phyloP scores from a whole-genome alignment of 2,797 vertebrate genomes.

The Rhabdomys pumilio region DNA sequence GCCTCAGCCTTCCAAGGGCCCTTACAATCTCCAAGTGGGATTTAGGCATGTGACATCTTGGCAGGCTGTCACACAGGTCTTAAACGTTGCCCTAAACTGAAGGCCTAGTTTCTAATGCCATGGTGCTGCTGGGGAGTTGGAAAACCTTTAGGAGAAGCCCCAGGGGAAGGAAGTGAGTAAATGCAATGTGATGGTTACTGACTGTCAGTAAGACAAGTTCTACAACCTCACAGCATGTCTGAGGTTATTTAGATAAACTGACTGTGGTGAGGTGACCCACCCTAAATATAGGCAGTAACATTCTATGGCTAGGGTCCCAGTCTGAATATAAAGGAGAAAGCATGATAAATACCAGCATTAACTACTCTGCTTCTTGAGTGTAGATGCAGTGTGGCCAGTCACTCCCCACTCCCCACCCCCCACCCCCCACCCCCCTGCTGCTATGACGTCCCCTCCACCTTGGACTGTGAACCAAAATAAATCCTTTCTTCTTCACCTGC shows the following conservation, averaged over 20 bases:
- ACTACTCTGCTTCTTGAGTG: too few relatives aligned
- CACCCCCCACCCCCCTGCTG: too few relatives aligned
- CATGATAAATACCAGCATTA: too few relatives aligned
- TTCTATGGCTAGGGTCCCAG: background rate
- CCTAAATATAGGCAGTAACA: background rate
- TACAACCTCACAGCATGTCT: background rate
- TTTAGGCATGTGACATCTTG: background rate
- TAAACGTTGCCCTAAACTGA: background rate
- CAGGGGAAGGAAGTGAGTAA: background rate
- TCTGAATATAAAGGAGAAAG: background rate
- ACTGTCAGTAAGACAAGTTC: background rate
- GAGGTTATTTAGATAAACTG: background rate
- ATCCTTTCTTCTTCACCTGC: background rate
- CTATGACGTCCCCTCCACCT: too few relatives aligned
- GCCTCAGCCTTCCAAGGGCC: background rate
- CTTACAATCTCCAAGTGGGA: background rate
- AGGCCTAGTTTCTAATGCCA: background rate
- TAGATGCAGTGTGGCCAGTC: background rate
- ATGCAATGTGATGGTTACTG: background rate
- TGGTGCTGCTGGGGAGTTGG: too few relatives aligned
- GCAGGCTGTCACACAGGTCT: background rate
- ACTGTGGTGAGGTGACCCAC: background rate
- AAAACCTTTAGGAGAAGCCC: background rate
- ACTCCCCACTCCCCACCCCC: too few relatives aligned
- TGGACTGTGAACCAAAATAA: background rate